Evolutionary conservation across 2,888 invertebrate species (phyloP), one percentile per base, ranked within the genome.

Genomic region (Deroplatys truncata): DNA sequence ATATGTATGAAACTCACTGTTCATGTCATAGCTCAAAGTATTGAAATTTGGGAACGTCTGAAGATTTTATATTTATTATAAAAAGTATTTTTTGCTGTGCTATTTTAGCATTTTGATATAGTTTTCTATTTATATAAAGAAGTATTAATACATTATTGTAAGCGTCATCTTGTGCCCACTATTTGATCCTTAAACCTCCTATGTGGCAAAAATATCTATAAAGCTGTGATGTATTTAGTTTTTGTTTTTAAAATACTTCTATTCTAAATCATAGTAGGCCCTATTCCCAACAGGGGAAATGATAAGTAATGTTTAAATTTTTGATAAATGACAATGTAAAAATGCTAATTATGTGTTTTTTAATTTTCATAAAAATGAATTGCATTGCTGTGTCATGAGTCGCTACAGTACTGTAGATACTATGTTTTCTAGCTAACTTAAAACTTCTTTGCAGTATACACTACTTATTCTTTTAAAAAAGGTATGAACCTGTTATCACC

Each of bases 81-180:
- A 85, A 85, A 85, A 49, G 35, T 25, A 85, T 83, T 29, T 35
- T 82, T 89, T 89, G 85, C 85, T 56, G 85, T 89, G 85, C 89
- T 89, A 89, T 85, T 72, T 72, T 85, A 31, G 85, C 89, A 89
- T 72, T 85, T 88, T 82, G 49, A 28, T 89, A 56, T 82, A 85
- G 56, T 28, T 89, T 85, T 35, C 89, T 89, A 89, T 82, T 84
- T 86, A 84, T 90, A 88, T 90, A 88, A 88, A 90, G 82, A 88
- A 87, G 28, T 90, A 84, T 90, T 89, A 82, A 89, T 35, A 88
- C 90, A 91, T 92, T 91, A 91, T 92, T 92, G 91, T 93, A 93
- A 92, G 93, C 93, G 93, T 93, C 92, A 92, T 92, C 91, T 93
- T 93, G 93, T 93, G 93, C 93, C 93, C 93, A 92, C 92, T 91